Conservation (phyloP, 1,140 invertebrate genomes). For the Monochamus saltuarius region DNA sequence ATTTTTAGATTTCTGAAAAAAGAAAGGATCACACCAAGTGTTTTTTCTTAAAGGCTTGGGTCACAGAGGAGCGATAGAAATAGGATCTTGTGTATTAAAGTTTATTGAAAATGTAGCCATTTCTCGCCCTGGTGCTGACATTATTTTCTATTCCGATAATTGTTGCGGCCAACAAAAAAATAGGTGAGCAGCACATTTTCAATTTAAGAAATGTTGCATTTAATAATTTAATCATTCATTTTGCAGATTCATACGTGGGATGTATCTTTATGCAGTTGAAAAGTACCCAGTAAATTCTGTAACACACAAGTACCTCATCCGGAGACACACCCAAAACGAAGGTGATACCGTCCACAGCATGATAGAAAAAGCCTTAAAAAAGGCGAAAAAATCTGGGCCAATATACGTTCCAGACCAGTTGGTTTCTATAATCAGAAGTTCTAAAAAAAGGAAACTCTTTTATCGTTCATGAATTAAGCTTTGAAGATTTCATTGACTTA, state of each 20-base stretch:
- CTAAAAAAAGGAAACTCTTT: conserved; percentile 31
- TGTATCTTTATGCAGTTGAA: conserved; percentile 37
- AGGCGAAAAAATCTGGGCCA: conserved; percentile 31
- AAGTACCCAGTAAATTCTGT: conserved; percentile 29
- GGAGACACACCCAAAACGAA: conserved; percentile 50
- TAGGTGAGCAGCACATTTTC: conserved; percentile 32
- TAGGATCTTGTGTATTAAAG: conserved; percentile 47
- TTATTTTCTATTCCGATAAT: conserved; percentile 49
- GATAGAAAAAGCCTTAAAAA: conserved; percentile 47
- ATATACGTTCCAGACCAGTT: no score
- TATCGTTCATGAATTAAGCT: conserved; percentile 26
- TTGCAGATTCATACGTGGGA: conserved; percentile 25
- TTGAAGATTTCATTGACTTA: conserved; percentile 20
- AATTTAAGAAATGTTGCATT: not conserved
- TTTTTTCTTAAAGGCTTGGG: conserved; percentile 53
- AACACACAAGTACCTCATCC: conserved; percentile 45
- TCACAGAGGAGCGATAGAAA: conserved; percentile 51
- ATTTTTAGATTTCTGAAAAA: conserved; percentile 21
- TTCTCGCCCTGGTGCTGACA: conserved; percentile 30
- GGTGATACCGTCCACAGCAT: conserved; percentile 46
- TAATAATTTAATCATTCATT: not conserved
- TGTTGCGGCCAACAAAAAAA: conserved; percentile 52
- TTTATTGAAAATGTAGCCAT: conserved; percentile 41
- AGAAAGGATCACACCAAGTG: conserved; percentile 39
- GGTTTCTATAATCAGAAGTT: conserved; percentile 30